Evolutionary conservation across 2,888 invertebrate species (phyloP).

Genomic region (Polia nebulosa): DNA sequence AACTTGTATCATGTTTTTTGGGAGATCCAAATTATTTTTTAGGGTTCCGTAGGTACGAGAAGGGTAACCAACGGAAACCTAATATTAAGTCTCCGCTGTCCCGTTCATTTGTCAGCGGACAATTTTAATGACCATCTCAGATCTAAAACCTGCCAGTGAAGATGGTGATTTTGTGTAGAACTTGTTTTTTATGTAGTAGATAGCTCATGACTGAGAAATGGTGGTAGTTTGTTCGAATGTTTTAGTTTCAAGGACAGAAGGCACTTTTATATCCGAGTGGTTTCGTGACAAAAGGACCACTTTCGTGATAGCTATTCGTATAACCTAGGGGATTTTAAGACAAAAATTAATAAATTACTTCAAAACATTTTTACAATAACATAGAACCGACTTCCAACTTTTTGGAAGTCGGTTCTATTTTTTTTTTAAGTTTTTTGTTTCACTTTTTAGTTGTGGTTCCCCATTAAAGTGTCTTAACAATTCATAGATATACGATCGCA

Average conservation of each 20-base stretch:
- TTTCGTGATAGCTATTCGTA: not conserved
- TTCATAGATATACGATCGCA: no score
- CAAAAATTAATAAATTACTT: not conserved
- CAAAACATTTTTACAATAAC: no score
- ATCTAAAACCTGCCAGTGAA: not conserved
- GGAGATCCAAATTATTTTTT: not conserved
- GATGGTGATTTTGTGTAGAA: not conserved
- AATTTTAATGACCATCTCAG: not conserved
- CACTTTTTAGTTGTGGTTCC: no score
- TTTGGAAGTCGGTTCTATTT: no score
- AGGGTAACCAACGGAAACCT: no score
- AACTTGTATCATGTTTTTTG: not conserved
- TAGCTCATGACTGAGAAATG: not conserved
- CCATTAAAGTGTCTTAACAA: no score
- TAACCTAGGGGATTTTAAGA: not conserved
- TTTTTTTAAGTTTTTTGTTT: no score
- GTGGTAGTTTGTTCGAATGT: not conserved
- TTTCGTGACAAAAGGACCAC: not conserved
- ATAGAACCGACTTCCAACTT: no score
- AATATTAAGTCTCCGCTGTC: no score
- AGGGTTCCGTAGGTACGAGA: no score
- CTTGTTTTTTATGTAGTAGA: not conserved
- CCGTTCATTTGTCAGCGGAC: no score
- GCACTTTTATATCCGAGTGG: not conserved
- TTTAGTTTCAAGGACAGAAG: not conserved